Base-by-base conservation (phyloP, 2,113 vertebrate genomes). In the Hippocampus zosterae region DNA sequence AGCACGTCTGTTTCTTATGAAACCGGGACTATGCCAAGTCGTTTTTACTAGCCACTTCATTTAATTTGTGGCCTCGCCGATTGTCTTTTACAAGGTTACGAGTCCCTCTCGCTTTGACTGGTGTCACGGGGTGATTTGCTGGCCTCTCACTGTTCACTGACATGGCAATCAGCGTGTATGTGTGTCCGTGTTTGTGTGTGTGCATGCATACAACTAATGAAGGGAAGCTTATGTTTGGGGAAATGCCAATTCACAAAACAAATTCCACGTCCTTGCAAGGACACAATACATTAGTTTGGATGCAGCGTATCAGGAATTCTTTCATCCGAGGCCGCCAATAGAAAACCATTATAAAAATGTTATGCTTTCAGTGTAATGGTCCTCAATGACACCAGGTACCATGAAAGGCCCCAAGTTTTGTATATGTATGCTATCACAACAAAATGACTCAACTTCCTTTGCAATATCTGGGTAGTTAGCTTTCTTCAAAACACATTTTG, bases 41-140 rank as follows among this genome's bases (percentile, higher is more conserved):
- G 73, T 87, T 89, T 90, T 88, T 87, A 91, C 90, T 87, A 88
- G 85, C 81, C 68, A 76, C 88, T 90, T 87, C 71, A 89, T 92
- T 91, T 87, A 70, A 90, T 89, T 87, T 85, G 77, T 79, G 57
- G 75, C 78, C 75, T 67, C 61, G 70, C 68, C 25, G 44, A 86
- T 87, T 88, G 84, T 89, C 82, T 91, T 85, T 85, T 84, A 84
- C 84, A 87, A 87, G 85, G 85, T 88, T 84, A 86, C 73, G 65
- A 64, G 74, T 59, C 73, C 73, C 76, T 19, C 71, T 76, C 76
- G 73, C 71, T 75, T 75, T 78, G 41, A 72, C 68, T 70, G 79
- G 82, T 83, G 83, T 88, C 77, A 74, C 60, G 62, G 67, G 80
- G 74, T 80, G 74, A 87, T 89, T 87, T 82, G 71, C 84, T 82